phyloP scores from a whole-genome alignment of 1,140 invertebrate species.

The Aphelenchoides fujianensis region DNA sequence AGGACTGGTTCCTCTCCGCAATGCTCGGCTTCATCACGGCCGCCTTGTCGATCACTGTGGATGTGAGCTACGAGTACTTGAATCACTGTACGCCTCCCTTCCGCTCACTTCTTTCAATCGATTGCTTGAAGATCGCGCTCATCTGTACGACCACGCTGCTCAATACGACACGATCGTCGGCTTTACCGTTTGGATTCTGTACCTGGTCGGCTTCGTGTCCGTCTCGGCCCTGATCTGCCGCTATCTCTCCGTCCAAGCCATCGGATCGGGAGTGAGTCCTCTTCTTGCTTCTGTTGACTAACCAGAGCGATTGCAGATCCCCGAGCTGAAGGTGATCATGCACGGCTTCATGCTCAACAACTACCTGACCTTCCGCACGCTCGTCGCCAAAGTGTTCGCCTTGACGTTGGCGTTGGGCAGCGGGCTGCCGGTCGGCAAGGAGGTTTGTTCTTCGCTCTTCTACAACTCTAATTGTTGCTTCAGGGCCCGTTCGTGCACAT shows the following conservation, averaged over 20 bases:
- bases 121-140: conserved; percentile 50
- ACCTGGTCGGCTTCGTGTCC: conserved; percentile 50
- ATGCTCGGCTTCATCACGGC: conserved; percentile 59
- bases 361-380: conserved; percentile 88
- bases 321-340: conserved; percentile 98
- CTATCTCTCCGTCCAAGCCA: conserved; percentile 56
- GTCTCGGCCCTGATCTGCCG: conserved; percentile 53
- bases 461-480: conserved; percentile 67
- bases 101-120: background rate
- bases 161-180: conserved; percentile 40
- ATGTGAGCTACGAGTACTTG: conserved; percentile 56
- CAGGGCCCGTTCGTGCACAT: conserved; percentile 66
- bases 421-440: conserved; percentile 92
- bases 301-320: conserved; percentile 83
- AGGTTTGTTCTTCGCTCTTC: conserved; percentile 67
- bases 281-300: background rate
- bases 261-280: conserved; percentile 36
- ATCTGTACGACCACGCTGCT: conserved; percentile 50
- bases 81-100: conserved; percentile 45
- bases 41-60: conserved; percentile 57
- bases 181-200: conserved; percentile 52
- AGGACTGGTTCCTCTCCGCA: conserved; percentile 59
- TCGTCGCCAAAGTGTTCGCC: conserved; percentile 89
- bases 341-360: conserved; percentile 92
- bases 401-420: conserved; percentile 89